Evolutionary conservation across 2,797 vertebrate genomes (phyloP).

Genomic region (Mycteria americana): DNA sequence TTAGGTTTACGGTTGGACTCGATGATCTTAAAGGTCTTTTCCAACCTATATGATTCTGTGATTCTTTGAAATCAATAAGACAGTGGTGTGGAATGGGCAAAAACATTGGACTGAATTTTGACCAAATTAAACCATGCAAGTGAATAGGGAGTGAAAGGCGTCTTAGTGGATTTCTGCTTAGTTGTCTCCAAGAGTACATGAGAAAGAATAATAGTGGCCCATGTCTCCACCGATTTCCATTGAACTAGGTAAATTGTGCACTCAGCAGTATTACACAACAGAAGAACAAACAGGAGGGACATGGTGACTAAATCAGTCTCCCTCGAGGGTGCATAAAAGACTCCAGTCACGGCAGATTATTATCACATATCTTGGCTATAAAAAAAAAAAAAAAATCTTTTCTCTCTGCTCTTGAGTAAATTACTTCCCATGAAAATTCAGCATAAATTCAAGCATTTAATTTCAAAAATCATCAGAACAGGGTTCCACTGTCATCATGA

Average conservation of each 20-base stretch:
- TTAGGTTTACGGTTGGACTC: too few relatives aligned
- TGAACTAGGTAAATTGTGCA: neutral
- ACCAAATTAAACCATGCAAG: neutral
- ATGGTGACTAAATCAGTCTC: neutral
- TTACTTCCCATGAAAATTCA: neutral
- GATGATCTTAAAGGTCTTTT: too few relatives aligned
- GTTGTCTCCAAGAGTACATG: neutral
- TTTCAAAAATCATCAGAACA: neutral
- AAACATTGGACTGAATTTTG: neutral
- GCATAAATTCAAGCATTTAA: neutral
- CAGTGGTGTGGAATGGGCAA: neutral
- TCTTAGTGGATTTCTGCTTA: neutral
- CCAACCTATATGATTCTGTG: too few relatives aligned
- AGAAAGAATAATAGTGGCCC: neutral
- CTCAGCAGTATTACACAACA: neutral
- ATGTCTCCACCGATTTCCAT: neutral
- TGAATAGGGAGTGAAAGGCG: neutral
- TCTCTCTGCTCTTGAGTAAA: neutral
- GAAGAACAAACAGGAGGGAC: neutral
- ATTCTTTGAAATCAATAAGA: neutral
- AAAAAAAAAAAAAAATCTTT: accelerated
- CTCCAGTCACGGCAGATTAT: neutral
- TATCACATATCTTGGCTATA: neutral
- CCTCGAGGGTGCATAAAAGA: neutral
- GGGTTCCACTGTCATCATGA: neutral